These are phyloP conservation scores for Dromococcyx pavoninus DNA, from an alignment of 2,797 vertebrate genomes.

Conservation along the genomic window DNA sequence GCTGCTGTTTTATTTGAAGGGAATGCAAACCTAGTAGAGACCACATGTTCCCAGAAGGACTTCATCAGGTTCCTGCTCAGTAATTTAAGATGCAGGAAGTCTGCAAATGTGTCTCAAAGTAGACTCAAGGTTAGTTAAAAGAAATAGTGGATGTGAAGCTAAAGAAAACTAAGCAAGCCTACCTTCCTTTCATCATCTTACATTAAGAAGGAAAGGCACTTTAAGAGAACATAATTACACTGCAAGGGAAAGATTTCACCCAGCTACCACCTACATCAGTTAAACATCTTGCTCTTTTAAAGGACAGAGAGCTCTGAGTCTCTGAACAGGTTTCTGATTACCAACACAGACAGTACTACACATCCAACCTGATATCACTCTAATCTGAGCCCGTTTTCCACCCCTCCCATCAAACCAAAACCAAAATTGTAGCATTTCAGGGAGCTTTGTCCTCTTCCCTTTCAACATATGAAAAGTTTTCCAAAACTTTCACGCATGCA, in stretches of 20 bases:
- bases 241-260: background rate
- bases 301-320: background rate
- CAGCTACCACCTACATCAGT: background rate
- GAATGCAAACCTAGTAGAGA: background rate
- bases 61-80: background rate
- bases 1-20: background rate
- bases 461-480: background rate
- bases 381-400: background rate
- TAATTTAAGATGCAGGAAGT: background rate
- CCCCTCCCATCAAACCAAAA: background rate
- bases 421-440: accelerated
- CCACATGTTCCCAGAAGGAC: background rate
- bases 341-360: accelerated
- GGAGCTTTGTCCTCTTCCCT: background rate
- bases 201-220: background rate
- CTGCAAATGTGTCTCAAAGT: background rate
- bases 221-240: background rate
- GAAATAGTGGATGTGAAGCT: accelerated
- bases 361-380: background rate
- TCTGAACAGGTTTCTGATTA: background rate
- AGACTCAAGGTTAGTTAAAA: background rate
- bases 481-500: accelerated
- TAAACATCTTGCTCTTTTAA: background rate
- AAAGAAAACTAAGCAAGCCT: background rate
- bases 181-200: background rate